Evolutionary conservation across 2,797 vertebrate genomes (phyloP).

Genomic region (Pipistrellus pipistrellus): DNA sequence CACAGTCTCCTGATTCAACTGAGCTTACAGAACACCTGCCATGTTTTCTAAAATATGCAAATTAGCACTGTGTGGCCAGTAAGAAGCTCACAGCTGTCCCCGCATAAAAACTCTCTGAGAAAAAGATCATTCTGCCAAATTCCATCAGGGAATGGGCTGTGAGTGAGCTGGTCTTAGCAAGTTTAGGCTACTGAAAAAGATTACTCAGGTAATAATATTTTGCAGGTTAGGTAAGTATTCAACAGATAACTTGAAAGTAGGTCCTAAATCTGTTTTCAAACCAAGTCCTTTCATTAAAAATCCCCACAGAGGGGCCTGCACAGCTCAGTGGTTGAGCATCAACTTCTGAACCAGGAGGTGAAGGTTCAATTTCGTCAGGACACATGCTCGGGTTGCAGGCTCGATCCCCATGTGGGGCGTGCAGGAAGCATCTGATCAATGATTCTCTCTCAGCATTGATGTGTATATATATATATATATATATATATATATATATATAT

Average conservation of each 20-base stretch:
- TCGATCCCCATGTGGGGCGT: too few relatives aligned
- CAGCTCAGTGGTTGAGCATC: too few relatives aligned
- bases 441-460: too few relatives aligned
- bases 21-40: not conserved
- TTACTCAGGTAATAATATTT: not conserved
- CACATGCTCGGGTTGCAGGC: too few relatives aligned
- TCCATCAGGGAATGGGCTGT: rapidly evolving
- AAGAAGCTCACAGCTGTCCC: not conserved
- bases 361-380: too few relatives aligned
- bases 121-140: not conserved
- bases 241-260: not conserved
- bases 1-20: not conserved
- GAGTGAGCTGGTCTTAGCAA: not conserved
- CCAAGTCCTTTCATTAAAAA: conserved; percentile 3
- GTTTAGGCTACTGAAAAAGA: not conserved
- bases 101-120: not conserved
- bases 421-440: too few relatives aligned
- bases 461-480: too few relatives aligned
- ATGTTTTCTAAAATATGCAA: not conserved
- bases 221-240: not conserved
- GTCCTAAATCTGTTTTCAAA: not conserved
- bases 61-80: not conserved
- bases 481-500: too few relatives aligned
- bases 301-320: too few relatives aligned
- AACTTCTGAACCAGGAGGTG: too few relatives aligned